phyloP scores from a whole-genome alignment of 2,888 invertebrate genomes.

The Cerastis leucographa region DNA sequence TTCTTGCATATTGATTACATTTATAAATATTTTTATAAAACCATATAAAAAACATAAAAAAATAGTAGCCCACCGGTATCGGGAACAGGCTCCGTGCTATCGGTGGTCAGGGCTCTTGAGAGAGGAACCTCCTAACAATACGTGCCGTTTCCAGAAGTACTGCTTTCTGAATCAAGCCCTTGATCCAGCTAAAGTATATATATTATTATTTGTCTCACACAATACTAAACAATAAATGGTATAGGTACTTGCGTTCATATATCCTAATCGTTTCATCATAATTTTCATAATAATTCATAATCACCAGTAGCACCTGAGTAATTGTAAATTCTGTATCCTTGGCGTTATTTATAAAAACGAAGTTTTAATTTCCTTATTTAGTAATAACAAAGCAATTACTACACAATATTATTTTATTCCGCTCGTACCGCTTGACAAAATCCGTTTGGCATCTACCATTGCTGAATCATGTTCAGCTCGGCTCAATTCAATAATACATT shows the following conservation, averaged over 20 bases:
- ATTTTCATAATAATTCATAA: neutral
- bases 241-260: neutral
- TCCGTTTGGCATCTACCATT: neutral
- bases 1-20: too few species aligned
- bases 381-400: slow-evolving; percentile 1
- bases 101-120: too few species aligned
- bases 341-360: slow-evolving; percentile 18
- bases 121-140: too few species aligned
- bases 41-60: too few species aligned
- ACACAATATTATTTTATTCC: neutral
- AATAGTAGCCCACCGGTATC: too few species aligned
- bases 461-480: neutral
- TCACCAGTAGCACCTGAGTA: neutral
- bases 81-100: too few species aligned
- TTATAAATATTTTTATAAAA: too few species aligned
- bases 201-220: too few species aligned
- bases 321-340: slow-evolving; percentile 16
- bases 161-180: too few species aligned
- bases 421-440: neutral
- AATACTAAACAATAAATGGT: too few species aligned
- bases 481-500: neutral
- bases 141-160: too few species aligned
- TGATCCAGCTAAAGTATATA: too few species aligned
- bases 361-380: slow-evolving; percentile 21
- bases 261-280: neutral